phyloP scores from a whole-genome alignment of 2,797 vertebrate genomes.

The Coreius guichenoti region DNA sequence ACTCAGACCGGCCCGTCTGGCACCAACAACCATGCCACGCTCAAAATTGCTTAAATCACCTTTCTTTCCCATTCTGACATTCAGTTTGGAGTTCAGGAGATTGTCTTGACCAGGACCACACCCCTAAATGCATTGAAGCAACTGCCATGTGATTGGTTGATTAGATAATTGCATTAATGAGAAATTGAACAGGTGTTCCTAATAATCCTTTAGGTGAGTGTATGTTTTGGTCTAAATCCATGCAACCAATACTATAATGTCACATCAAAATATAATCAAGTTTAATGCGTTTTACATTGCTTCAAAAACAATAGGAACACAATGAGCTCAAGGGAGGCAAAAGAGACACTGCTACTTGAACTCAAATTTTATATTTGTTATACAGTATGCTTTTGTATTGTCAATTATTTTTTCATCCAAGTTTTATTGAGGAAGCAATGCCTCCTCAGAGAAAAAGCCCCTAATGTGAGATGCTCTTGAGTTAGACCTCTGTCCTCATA shows the following conservation, averaged over 20 bases:
- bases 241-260: neutral
- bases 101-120: too few species aligned
- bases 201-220: too few species aligned
- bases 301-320: neutral
- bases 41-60: too few species aligned
- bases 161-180: too few species aligned
- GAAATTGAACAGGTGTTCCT: too few species aligned
- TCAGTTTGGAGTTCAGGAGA: too few species aligned
- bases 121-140: too few species aligned
- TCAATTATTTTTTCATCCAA: constrained; percentile 14
- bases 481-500: constrained; percentile 10
- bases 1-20: too few species aligned
- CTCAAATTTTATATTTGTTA: neutral
- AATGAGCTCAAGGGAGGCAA: neutral
- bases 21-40: too few species aligned
- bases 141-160: too few species aligned
- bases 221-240: neutral
- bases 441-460: neutral
- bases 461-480: neutral
- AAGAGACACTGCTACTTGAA: neutral
- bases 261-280: neutral
- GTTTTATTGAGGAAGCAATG: neutral
- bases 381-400: neutral
- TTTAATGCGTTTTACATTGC: neutral
- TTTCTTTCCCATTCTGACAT: too few species aligned